phyloP scores from a whole-genome alignment of 2,888 invertebrate genomes.

The Microlaimidae sp. region DNA sequence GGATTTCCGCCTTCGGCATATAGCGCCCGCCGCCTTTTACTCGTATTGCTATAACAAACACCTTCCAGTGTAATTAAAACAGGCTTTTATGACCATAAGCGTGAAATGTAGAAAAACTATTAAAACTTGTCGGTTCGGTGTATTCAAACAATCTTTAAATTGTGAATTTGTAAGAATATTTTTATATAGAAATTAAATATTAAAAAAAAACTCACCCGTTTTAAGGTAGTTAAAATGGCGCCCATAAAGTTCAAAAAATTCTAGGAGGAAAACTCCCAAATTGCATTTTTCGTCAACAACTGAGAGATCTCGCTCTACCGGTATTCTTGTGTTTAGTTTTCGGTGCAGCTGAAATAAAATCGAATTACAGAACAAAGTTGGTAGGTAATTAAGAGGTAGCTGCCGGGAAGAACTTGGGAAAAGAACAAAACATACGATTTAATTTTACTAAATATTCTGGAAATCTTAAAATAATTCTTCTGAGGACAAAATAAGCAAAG shows the following conservation, averaged over 20 bases:
- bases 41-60: background rate
- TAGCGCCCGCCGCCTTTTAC: slow-evolving; percentile 72
- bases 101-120: background rate
- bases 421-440: too few species aligned
- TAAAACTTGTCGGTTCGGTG: background rate
- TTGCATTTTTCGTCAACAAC: background rate
- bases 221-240: slow-evolving; percentile 78
- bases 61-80: too few species aligned
- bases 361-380: too few species aligned
- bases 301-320: background rate
- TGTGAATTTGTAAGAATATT: too few species aligned
- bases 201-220: too few species aligned
- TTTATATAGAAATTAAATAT: too few species aligned
- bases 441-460: too few species aligned
- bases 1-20: slow-evolving; percentile 74
- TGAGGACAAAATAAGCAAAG: too few species aligned
- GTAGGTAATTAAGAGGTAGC: too few species aligned
- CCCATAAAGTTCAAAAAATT: slow-evolving; percentile 93
- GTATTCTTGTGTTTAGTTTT: too few species aligned
- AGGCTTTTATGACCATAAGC: background rate
- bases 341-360: background rate
- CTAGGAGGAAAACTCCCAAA: slow-evolving; percentile 59
- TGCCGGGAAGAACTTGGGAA: too few species aligned
- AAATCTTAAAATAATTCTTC: too few species aligned
- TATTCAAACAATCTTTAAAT: slow-evolving; percentile 44